Base-by-base conservation (phyloP, 2,113 vertebrate genomes). In the Eptesicus fuscus region DNA sequence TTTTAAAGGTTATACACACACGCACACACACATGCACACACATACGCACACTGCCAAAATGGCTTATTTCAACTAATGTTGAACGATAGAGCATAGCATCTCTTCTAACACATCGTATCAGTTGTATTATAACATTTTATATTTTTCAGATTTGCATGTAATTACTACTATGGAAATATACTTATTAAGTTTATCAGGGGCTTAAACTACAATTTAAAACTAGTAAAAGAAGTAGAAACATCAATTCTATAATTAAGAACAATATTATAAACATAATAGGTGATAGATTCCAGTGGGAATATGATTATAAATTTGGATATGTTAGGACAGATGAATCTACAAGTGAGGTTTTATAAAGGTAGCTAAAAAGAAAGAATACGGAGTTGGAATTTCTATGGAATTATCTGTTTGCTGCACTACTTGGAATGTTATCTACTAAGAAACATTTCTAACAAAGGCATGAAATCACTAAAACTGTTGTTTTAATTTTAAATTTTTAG, bases 81-180 rank as follows among this genome's bases (percentile, higher is more conserved):
- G 8, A 32, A 4, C 23, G 35, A 67, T 18, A 40, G 3, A 65
- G n/a, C 32, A 13, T 47, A 49, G 42, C 5, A 65, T 40, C 30
- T 93, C 40, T 79, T 65, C 20, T n/a, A 83, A 61, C 53, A 82
- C 71, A 8, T 61, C 35, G 28, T 37, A 63, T 30, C 51, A 25
- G 42, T 93, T 78, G 42, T 35, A 69, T 61, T 7, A 18, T 44
- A 28, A 61, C 10, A 77, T 65, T 49, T 70, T 70, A 37, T 59
- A 71, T 44, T 90, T 89, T 96, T 90, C 23, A 37, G 18, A 78
- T 76, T 88, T 94, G 1, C 61, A 76, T 76, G 88, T 69, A 79
- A 94, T 40, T 83, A 30, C 73, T 69, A 78, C 74, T 30, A 49
- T 76, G 5, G 28, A 84, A 94, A 30, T 67, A 20, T 5, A 83